A percentile compares a stretch with the other conserved stretches of the same genome.
These are phyloP conservation scores for Catostylus mosaicus DNA, from an alignment of 30 jellyfish, hydroid and myxozoan genomes.

Conservation along the genomic window DNA sequence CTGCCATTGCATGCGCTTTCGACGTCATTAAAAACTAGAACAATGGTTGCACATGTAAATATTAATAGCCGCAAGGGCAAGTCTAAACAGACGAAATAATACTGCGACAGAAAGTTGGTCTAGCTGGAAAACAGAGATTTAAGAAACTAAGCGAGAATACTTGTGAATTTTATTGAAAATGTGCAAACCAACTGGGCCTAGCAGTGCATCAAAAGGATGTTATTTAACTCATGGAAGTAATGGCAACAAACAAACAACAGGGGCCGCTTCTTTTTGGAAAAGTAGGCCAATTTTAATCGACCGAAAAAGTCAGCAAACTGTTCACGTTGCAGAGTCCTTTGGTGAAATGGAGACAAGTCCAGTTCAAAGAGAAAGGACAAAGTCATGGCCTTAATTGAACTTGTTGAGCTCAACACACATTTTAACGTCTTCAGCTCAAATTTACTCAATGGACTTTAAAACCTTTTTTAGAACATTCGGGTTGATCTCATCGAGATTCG, in stretches of 20 bases:
- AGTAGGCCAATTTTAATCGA: slow-evolving; percentile 58
- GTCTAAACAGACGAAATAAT: too few relatives aligned
- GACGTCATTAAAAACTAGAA: background rate
- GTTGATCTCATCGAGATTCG: too few relatives aligned
- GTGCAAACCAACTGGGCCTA: slow-evolving; percentile 66
- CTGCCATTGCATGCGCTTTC: background rate
- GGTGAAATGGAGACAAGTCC: background rate
- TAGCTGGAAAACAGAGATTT: too few relatives aligned
- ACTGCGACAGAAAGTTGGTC: too few relatives aligned
- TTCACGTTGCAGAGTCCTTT: background rate
- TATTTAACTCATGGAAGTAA: slow-evolving; percentile 14
- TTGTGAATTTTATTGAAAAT: too few relatives aligned
- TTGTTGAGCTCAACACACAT: background rate
- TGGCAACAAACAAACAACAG: background rate
- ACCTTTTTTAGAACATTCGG: too few relatives aligned
- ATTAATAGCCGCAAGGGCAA: too few relatives aligned
- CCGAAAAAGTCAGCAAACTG: slow-evolving; percentile 14
- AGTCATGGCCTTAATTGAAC: slow-evolving; percentile 1
- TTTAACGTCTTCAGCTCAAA: too few relatives aligned
- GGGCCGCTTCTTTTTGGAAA: slow-evolving; percentile 45
- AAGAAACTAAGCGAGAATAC: too few relatives aligned
- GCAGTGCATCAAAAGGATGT: slow-evolving; percentile 50
- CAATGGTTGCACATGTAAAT: too few relatives aligned
- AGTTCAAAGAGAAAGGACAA: background rate
- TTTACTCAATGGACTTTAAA: too few relatives aligned